These are phyloP conservation scores for Pogonophryne albipinna DNA, from an alignment of 2,797 vertebrate species.

Conservation along the genomic window DNA sequence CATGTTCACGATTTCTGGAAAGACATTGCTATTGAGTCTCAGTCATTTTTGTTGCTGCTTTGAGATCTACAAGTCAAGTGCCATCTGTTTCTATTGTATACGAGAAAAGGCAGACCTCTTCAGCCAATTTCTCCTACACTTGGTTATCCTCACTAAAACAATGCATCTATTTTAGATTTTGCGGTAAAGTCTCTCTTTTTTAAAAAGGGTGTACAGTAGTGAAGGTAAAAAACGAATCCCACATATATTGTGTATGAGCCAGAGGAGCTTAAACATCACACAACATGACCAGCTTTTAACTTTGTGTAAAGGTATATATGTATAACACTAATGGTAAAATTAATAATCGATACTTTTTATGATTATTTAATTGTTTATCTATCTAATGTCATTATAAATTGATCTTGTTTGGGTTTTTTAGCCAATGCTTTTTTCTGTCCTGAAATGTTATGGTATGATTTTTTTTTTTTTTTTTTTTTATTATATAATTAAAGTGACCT, in stretches of 20 bases:
- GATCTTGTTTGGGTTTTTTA: slow-evolving; percentile 18
- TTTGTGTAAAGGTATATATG: not conserved
- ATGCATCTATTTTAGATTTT: no score
- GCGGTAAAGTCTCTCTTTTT: no score
- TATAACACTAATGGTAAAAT: not conserved
- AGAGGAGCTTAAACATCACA: slow-evolving; percentile 12
- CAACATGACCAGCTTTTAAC: slow-evolving; percentile 21
- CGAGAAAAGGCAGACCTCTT: no score
- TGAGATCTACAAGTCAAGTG: no score
- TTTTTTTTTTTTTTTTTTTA: not conserved
- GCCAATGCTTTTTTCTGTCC: slow-evolving; percentile 5
- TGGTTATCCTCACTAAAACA: no score
- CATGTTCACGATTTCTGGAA: no score
- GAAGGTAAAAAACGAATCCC: slow-evolving; percentile 17
- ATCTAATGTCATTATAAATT: slow-evolving; percentile 14
- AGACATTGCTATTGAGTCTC: no score
- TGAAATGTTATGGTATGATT: slow-evolving; percentile 10
- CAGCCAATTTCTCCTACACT: no score
- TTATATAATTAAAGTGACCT: no score
- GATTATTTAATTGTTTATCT: slow-evolving; percentile 8
- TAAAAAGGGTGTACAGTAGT: not conserved
- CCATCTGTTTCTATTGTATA: no score
- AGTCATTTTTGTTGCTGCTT: no score
- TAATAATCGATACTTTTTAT: not conserved
- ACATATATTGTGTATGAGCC: slow-evolving; percentile 28